Conservation (phyloP, 2,113 vertebrate genomes). For the Brienomyrus longianalis region DNA sequence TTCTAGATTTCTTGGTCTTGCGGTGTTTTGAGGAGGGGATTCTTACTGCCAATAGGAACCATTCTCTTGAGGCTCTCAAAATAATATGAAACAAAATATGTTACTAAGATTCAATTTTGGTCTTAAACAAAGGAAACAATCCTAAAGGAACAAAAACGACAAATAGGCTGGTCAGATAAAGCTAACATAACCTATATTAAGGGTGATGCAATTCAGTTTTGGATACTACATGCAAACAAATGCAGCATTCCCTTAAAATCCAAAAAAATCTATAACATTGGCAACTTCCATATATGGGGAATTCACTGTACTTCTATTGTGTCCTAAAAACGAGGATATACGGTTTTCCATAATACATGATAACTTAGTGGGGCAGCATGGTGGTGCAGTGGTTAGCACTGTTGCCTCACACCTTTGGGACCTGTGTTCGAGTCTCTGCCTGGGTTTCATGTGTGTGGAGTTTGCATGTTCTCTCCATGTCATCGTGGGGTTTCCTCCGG, state of each 20-base stretch:
- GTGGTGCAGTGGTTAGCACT: too few relatives aligned
- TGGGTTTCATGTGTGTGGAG: too few relatives aligned
- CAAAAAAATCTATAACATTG: background rate
- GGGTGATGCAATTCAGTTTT: background rate
- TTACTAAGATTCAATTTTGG: background rate
- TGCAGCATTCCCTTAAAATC: background rate
- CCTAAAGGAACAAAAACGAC: background rate
- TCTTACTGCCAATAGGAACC: background rate
- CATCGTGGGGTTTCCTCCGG: too few relatives aligned
- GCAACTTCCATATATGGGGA: background rate
- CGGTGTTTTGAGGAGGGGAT: background rate
- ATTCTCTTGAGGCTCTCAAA: background rate
- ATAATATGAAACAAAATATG: background rate
- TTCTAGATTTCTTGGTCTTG: background rate
- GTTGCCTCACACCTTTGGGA: too few relatives aligned
- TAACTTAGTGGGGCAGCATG: background rate
- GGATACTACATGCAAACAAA: background rate
- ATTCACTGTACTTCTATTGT: background rate
- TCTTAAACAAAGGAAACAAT: background rate
- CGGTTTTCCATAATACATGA: background rate
- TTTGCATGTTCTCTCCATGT: too few relatives aligned
- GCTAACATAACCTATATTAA: background rate
- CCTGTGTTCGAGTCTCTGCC: too few relatives aligned
- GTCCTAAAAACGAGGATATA: background rate
- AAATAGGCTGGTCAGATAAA: background rate